phyloP scores from a whole-genome alignment of 2,113 vertebrate genomes.

The Nibea albiflora region DNA sequence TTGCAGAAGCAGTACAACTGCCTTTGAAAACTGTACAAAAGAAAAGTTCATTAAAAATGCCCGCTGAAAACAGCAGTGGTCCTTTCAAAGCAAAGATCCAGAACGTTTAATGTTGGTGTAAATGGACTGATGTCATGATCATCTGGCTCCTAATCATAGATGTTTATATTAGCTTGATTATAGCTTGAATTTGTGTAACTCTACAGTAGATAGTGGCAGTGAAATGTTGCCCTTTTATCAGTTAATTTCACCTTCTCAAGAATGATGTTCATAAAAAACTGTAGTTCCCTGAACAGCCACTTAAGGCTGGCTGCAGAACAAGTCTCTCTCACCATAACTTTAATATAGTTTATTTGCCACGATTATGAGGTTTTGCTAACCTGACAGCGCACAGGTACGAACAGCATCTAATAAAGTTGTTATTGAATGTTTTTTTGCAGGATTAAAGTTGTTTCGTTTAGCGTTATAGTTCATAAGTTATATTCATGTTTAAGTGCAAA shows the following conservation, averaged over 20 bases:
- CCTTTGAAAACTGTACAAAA: slow-evolving; percentile 29
- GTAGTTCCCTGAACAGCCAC: too few species aligned
- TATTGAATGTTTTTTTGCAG: background rate
- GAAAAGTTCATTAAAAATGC: slow-evolving; percentile 19
- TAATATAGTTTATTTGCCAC: background rate
- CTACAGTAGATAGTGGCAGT: background rate
- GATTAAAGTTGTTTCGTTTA: background rate
- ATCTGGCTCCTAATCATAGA: background rate
- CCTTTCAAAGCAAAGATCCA: slow-evolving; percentile 14
- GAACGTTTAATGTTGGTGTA: background rate
- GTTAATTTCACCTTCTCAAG: background rate
- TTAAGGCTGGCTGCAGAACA: too few species aligned
- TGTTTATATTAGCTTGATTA: background rate
- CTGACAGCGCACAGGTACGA: background rate
- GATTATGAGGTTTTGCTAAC: background rate
- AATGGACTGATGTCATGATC: background rate
- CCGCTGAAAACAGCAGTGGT: slow-evolving; percentile 8
- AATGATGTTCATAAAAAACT: background rate
- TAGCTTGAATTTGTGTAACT: background rate
- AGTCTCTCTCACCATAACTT: background rate
- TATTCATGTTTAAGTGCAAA: background rate
- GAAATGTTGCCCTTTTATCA: background rate
- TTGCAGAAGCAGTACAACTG: background rate
- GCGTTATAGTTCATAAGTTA: background rate
- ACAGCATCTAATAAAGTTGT: too few species aligned